These are phyloP conservation scores for Motacilla tschutschensis DNA, from an alignment of 2,113 vertebrate species.

Conservation along the genomic window DNA sequence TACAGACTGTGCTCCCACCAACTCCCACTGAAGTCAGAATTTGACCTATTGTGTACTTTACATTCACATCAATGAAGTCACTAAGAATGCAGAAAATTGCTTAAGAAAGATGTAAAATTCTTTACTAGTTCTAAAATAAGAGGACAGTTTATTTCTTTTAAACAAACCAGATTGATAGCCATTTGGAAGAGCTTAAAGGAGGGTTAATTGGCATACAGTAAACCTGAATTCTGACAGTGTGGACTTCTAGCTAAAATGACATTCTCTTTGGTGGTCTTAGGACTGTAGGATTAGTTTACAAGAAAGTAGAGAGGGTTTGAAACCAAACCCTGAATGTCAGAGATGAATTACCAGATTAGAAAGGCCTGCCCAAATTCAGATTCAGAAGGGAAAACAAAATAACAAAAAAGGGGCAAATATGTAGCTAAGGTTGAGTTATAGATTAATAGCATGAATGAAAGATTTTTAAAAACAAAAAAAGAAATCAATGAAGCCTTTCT, in stretches of 20 bases:
- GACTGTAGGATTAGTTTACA: constrained; percentile 42
- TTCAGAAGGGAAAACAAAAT: constrained; percentile 15
- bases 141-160: constrained; percentile 23
- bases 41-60: constrained; percentile 50
- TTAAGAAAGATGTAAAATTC: constrained; percentile 36
- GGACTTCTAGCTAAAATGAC: constrained; percentile 41
- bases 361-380: constrained; percentile 16
- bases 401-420: not conserved
- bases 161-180: constrained; percentile 38
- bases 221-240: constrained; percentile 20
- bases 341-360: constrained; percentile 28
- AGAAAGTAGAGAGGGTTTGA: constrained; percentile 32
- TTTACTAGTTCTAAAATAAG: constrained; percentile 29
- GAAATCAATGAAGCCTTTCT: not conserved
- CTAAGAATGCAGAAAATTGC: constrained; percentile 45
- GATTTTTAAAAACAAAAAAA: not conserved
- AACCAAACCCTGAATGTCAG: constrained; percentile 13
- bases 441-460: constrained; percentile 1
- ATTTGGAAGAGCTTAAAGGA: constrained; percentile 49
- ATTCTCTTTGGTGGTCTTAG: constrained; percentile 49
- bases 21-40: constrained; percentile 45
- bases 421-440: not conserved
- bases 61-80: constrained; percentile 28
- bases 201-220: constrained; percentile 43
- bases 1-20: constrained; percentile 11